Evolutionary conservation across 2,888 invertebrate species (phyloP).

Genomic region (Scaptomyza parva): DNA sequence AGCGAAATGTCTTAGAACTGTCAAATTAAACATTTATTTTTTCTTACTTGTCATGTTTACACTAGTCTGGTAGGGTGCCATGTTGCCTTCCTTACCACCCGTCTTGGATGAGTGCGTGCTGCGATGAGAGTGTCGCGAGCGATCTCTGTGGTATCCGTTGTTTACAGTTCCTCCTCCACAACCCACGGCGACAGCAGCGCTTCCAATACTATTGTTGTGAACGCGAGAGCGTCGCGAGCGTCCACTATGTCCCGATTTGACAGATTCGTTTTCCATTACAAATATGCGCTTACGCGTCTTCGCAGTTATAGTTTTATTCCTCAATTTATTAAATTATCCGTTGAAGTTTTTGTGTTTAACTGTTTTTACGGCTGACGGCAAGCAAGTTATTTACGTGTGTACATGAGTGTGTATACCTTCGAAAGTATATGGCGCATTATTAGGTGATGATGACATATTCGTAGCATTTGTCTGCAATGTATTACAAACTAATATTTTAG

Average conservation of each 20-base stretch:
- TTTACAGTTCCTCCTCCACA: conserved; percentile 84
- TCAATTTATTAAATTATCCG: conserved; percentile 43
- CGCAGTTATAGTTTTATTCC: conserved; percentile 32
- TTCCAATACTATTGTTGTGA: conserved; percentile 84
- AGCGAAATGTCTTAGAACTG: neutral
- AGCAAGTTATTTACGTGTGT: conserved; percentile 68
- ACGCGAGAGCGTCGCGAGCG: conserved; percentile 90
- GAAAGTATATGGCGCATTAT: conserved; percentile 61
- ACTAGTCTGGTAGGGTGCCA: conserved; percentile 95
- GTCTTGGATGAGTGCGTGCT: conserved; percentile 87
- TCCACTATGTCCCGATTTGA: conserved; percentile 95
- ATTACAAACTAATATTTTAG: conserved; percentile 15
- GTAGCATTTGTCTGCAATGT: conserved; percentile 1
- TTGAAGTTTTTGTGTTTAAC: conserved; percentile 71
- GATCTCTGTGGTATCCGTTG: conserved; percentile 86
- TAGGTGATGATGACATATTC: conserved; percentile 32
- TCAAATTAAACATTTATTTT: neutral
- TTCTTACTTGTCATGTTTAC: conserved; percentile 89
- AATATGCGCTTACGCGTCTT: conserved; percentile 48
- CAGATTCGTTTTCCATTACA: conserved; percentile 96
- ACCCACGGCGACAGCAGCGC: conserved; percentile 58
- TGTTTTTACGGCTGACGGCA: conserved; percentile 66
- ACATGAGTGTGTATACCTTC: conserved; percentile 37
- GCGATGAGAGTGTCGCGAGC: conserved; percentile 87
- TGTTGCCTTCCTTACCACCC: conserved; percentile 86